A percentile compares a stretch with the other conserved stretches of the same genome.
phyloP scores from a whole-genome alignment of 92 coral and sea anemone species.

The Epizoanthus stellaris region DNA sequence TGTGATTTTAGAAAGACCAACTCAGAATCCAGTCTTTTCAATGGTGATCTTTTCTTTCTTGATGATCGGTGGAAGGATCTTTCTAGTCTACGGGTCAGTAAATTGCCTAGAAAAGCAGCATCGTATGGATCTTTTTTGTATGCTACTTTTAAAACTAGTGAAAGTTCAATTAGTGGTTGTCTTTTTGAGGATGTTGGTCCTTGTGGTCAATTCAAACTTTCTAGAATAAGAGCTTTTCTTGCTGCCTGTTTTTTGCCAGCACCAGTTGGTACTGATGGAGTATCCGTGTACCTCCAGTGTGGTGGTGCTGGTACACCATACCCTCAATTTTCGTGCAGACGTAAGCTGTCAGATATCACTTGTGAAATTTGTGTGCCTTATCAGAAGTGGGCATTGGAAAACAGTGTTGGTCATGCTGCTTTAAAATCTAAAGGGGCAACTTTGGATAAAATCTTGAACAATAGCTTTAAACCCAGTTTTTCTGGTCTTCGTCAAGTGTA shows the following conservation, averaged over 20 bases:
- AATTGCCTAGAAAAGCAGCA: neutral
- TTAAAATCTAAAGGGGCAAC: slow-evolving; percentile 16
- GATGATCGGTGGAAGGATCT: slow-evolving; percentile 10
- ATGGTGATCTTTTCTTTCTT: neutral
- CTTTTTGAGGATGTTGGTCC: slow-evolving; percentile 28
- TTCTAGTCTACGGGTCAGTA: neutral
- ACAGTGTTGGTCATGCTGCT: slow-evolving; percentile 1
- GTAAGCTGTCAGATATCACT: neutral
- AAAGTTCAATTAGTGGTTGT: neutral
- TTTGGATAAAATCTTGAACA: slow-evolving; percentile 1
- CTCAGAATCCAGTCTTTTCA: too few species aligned
- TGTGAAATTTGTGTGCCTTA: slow-evolving; percentile 35
- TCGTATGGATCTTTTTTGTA: neutral
- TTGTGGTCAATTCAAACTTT: neutral
- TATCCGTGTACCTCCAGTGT: neutral
- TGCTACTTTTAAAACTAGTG: neutral
- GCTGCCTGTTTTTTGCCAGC: slow-evolving; percentile 6
- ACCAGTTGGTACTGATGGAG: neutral
- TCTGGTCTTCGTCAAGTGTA: slow-evolving; percentile 43
- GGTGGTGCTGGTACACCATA: slow-evolving; percentile 22
- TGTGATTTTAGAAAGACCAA: too few species aligned
- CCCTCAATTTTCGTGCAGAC: slow-evolving; percentile 15
- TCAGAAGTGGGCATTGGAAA: slow-evolving; percentile 21
- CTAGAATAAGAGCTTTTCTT: slow-evolving; percentile 28
- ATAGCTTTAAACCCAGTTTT: slow-evolving; percentile 2